Conservation (phyloP, 2,797 vertebrate species). For the Lacerta agilis region DNA sequence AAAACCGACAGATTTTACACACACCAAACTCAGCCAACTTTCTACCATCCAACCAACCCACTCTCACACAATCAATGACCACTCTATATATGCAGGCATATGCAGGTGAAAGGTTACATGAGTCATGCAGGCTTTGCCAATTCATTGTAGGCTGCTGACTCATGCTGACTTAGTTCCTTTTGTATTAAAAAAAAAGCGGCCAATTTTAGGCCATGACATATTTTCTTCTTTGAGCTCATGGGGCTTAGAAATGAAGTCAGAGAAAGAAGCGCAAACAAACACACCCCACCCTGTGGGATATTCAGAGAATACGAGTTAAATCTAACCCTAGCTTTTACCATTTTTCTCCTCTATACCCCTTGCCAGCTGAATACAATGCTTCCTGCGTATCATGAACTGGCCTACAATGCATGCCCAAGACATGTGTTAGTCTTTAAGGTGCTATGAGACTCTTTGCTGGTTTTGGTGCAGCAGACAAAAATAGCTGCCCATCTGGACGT, state of each 20-base stretch:
- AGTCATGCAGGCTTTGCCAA: too few species aligned
- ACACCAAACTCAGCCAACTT: too few species aligned
- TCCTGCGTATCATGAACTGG: not conserved
- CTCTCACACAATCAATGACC: too few species aligned
- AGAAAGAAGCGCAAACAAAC: conserved; percentile 29
- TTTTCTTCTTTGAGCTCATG: conserved; percentile 59
- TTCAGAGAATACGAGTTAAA: conserved; percentile 42
- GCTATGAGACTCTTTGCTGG: not conserved
- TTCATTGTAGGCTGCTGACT: too few species aligned
- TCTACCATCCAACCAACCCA: too few species aligned
- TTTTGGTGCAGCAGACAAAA: not conserved
- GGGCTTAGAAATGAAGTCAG: conserved; percentile 45
- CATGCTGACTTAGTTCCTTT: too few species aligned
- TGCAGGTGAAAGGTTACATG: too few species aligned
- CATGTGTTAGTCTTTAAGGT: not conserved
- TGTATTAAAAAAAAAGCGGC: too few species aligned
- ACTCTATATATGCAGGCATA: too few species aligned
- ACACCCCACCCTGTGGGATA: conserved; percentile 40
- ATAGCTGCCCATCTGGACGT: not conserved
- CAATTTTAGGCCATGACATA: not conserved
- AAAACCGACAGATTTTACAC: too few species aligned
- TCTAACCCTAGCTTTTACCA: not conserved
- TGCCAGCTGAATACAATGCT: not conserved
- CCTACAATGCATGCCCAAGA: not conserved
- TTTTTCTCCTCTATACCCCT: not conserved